phyloP scores from a whole-genome alignment of 2,797 vertebrate genomes.

The Margarornis squamiger region DNA sequence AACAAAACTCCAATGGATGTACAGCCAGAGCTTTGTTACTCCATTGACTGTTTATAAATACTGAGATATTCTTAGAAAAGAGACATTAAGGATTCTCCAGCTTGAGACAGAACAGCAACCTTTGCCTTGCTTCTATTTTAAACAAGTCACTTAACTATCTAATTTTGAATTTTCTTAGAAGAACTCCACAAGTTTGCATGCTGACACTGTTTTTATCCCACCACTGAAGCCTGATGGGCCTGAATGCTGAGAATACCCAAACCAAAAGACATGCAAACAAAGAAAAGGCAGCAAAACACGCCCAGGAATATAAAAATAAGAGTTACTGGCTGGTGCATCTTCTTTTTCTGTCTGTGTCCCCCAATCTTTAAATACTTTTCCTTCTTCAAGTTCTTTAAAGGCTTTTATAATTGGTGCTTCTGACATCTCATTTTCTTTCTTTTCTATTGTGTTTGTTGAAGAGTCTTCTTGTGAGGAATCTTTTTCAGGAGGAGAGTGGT shows the following conservation, averaged over 20 bases:
- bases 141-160: not conserved
- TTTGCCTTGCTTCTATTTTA: not conserved
- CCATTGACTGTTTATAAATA: slow-evolving; percentile 35
- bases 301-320: not conserved
- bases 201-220: not conserved
- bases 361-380: slow-evolving; percentile 84
- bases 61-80: slow-evolving; percentile 37
- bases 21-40: not conserved
- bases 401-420: slow-evolving; percentile 88
- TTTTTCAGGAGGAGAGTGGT: slow-evolving; percentile 83
- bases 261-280: not conserved
- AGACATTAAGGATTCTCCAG: not conserved
- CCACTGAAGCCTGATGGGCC: not conserved
- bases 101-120: not conserved
- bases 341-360: slow-evolving; percentile 79
- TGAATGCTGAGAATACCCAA: not conserved
- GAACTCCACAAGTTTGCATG: not conserved
- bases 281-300: not conserved
- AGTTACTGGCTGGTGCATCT: slow-evolving; percentile 71
- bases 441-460: slow-evolving; percentile 59
- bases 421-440: slow-evolving; percentile 66
- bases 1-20: not conserved
- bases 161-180: not conserved
- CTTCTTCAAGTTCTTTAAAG: slow-evolving; percentile 89
- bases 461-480: slow-evolving; percentile 70